These are phyloP conservation scores for Macaria notata DNA, from an alignment of 2,888 invertebrate genomes.

Conservation along the genomic window DNA sequence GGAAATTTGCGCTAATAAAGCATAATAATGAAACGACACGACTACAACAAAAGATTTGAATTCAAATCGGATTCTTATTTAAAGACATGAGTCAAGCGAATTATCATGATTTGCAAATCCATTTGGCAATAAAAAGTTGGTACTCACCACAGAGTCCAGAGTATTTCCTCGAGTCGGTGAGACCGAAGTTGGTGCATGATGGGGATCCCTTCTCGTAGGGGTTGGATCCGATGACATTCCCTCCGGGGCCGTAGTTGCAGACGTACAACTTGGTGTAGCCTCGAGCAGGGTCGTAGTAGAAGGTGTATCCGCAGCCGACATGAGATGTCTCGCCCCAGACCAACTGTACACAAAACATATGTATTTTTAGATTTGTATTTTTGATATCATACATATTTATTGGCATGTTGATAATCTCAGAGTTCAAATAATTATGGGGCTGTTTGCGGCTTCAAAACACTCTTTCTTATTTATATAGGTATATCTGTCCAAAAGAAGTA, in stretches of 20 bases:
- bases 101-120: not conserved
- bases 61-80: slow-evolving; percentile 28
- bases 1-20: slow-evolving; percentile 33
- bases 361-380: not conserved
- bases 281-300: slow-evolving; percentile 87
- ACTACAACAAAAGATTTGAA: slow-evolving; percentile 12
- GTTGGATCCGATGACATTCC: slow-evolving; percentile 88
- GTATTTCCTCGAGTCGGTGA: slow-evolving; percentile 87
- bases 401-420: too few species aligned
- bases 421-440: too few species aligned
- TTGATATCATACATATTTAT: not conserved
- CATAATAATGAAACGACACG: slow-evolving; percentile 28
- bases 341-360: slow-evolving; percentile 79
- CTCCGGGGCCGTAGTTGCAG: slow-evolving; percentile 93
- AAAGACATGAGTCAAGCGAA: slow-evolving; percentile 29
- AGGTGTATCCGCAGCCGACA: slow-evolving; percentile 93
- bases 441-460: too few species aligned
- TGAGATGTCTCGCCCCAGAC: slow-evolving; percentile 93
- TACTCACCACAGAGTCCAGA: slow-evolving; percentile 90
- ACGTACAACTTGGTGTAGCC: slow-evolving; percentile 92
- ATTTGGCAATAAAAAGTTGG: too few species aligned
- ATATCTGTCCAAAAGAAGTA: not conserved
- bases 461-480: too few species aligned
- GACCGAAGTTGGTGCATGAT: slow-evolving; percentile 86
- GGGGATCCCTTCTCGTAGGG: slow-evolving; percentile 90